phyloP scores from a whole-genome alignment of 2,888 invertebrate species.

The Drosophila koepferae region DNA sequence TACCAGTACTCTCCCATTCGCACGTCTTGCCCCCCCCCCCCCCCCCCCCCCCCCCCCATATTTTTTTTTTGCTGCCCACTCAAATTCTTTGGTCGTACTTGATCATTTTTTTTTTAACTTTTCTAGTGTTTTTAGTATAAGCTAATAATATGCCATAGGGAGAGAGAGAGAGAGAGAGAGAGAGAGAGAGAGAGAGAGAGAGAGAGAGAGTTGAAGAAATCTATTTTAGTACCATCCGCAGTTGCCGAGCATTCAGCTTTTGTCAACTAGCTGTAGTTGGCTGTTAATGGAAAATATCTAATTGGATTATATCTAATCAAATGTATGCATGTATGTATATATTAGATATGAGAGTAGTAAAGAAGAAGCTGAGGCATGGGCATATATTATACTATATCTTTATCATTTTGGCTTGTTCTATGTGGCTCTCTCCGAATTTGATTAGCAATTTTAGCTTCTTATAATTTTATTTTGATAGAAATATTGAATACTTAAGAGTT shows the following conservation, averaged over 20 bases:
- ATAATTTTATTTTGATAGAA: too few relatives aligned
- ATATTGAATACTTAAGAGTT: too few relatives aligned
- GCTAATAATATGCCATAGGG: neutral
- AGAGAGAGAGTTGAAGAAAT: too few relatives aligned
- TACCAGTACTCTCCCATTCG: too few relatives aligned
- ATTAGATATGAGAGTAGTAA: neutral
- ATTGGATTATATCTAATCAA: too few relatives aligned
- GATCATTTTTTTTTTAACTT: conserved; percentile 11
- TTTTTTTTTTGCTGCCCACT: neutral
- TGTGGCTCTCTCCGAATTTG: too few relatives aligned
- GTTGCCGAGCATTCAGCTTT: neutral
- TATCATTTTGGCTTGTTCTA: neutral
- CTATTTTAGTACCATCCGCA: neutral
- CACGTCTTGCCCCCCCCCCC: too few relatives aligned
- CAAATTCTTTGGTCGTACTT: conserved; percentile 12
- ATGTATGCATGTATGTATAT: too few relatives aligned
- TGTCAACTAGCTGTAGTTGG: neutral
- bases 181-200: too few relatives aligned
- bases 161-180: too few relatives aligned
- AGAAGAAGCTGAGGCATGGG: neutral
- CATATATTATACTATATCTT: neutral
- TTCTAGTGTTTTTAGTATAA: neutral
- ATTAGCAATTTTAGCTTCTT: too few relatives aligned
- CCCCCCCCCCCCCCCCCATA: too few relatives aligned
- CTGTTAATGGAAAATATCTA: neutral